Evolutionary conservation across 2,888 invertebrate genomes (phyloP).

Genomic region (Dinocampus coccinellae): DNA sequence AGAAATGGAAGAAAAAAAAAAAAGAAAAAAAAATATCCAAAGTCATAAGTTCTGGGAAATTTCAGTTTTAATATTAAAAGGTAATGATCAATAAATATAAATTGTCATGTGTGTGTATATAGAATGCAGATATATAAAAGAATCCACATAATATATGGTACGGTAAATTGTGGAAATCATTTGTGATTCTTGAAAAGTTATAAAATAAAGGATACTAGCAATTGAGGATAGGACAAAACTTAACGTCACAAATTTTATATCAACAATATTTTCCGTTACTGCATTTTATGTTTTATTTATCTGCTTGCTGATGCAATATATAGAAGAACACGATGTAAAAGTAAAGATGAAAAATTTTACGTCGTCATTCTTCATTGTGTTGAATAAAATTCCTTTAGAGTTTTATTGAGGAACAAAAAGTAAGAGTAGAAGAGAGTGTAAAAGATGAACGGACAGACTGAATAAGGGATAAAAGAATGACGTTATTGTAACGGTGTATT

Average conservation of each 20-base stretch:
- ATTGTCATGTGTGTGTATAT: constrained; percentile 4
- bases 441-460: background rate
- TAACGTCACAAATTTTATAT: background rate
- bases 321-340: background rate
- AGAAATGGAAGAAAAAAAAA: background rate
- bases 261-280: constrained; percentile 1
- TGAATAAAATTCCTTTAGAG: background rate
- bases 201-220: background rate
- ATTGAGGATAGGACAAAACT: background rate
- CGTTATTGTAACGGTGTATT: constrained; percentile 29
- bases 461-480: constrained; percentile 3
- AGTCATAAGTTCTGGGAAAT: too few relatives aligned
- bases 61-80: too few relatives aligned
- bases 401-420: constrained; percentile 3
- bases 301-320: constrained; percentile 1
- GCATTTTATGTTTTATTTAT: constrained; percentile 14
- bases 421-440: background rate
- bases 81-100: too few relatives aligned
- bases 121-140: constrained; percentile 10
- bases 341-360: background rate
- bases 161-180: background rate
- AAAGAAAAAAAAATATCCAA: too few relatives aligned
- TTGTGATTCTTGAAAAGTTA: background rate
- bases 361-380: constrained; percentile 4
- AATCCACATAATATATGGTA: background rate